phyloP scores from a whole-genome alignment of 2,888 invertebrate genomes.

The Himalopsyche kuldschensis region DNA sequence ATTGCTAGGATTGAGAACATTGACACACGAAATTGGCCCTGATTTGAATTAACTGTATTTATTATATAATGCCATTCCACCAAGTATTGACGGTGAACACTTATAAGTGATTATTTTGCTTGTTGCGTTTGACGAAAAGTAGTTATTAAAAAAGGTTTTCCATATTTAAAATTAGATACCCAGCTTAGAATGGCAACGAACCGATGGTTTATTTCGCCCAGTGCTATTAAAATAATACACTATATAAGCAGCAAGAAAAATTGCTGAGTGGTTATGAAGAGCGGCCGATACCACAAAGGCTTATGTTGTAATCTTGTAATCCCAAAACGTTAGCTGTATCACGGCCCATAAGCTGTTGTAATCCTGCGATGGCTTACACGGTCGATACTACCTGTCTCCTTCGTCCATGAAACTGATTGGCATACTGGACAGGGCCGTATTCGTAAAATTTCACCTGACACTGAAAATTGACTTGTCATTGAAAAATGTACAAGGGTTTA shows the following conservation, averaged over 20 bases:
- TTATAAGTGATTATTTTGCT: too few relatives aligned
- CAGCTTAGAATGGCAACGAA: background rate
- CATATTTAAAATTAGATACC: too few relatives aligned
- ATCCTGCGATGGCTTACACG: background rate
- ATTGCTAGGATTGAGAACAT: too few relatives aligned
- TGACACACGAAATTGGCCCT: too few relatives aligned
- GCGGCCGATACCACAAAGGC: background rate
- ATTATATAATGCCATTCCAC: too few relatives aligned
- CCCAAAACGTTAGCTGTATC: conserved; percentile 1
- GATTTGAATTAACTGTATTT: too few relatives aligned
- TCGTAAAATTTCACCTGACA: background rate
- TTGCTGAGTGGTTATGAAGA: background rate
- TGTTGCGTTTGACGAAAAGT: too few relatives aligned
- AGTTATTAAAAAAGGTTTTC: too few relatives aligned
- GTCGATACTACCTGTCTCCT: conserved; percentile 1
- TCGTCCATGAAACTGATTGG: background rate
- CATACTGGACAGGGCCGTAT: background rate
- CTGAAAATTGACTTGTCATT: background rate
- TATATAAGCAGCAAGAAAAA: background rate
- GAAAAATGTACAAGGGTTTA: too few relatives aligned
- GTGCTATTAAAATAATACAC: background rate
- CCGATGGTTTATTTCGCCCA: background rate
- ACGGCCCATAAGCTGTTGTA: background rate
- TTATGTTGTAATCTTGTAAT: background rate
- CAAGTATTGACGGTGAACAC: too few relatives aligned